These are phyloP conservation scores for Scytalopus superciliaris DNA, from an alignment of 2,113 vertebrate species.

Conservation along the genomic window DNA sequence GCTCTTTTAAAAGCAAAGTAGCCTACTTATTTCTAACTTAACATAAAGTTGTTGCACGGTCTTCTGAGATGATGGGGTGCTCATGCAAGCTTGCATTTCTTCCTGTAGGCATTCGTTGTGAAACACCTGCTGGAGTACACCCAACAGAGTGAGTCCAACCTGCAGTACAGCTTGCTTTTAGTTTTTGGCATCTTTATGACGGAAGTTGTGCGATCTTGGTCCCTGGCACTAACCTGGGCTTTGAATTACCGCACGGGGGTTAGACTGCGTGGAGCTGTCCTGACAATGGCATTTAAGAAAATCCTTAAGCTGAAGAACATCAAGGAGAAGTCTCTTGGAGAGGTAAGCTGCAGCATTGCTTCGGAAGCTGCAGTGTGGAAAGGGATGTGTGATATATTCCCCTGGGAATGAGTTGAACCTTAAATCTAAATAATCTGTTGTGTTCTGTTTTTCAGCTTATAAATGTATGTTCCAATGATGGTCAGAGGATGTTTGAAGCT, in stretches of 20 bases:
- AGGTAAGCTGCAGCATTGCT: conserved; percentile 72
- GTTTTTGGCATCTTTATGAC: conserved; percentile 87
- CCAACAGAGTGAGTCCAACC: conserved; percentile 80
- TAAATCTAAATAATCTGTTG: background rate
- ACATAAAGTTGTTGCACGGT: conserved; percentile 73
- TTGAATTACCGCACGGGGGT: conserved; percentile 91
- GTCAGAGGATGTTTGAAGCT: conserved; percentile 92
- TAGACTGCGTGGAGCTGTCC: conserved; percentile 87
- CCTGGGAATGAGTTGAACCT: background rate
- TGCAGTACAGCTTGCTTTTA: conserved; percentile 87
- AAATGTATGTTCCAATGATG: conserved; percentile 90
- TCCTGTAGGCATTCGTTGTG: conserved; percentile 92
- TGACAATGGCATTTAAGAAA: conserved; percentile 91
- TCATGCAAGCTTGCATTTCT: conserved; percentile 79
- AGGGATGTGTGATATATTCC: background rate
- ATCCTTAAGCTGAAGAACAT: conserved; percentile 88
- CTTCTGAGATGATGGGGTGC: conserved; percentile 27
- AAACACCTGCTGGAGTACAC: conserved; percentile 91
- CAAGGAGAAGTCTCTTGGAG: conserved; percentile 88
- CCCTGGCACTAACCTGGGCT: conserved; percentile 90
- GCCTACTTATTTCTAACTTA: conserved; percentile 81
- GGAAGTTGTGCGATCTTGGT: conserved; percentile 91
- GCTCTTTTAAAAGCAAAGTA: conserved; percentile 34
- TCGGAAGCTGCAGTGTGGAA: background rate
- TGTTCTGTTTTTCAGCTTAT: conserved; percentile 79